Evolutionary conservation across 2,113 vertebrate species (phyloP).

Genomic region (Montifringilla adamsi): DNA sequence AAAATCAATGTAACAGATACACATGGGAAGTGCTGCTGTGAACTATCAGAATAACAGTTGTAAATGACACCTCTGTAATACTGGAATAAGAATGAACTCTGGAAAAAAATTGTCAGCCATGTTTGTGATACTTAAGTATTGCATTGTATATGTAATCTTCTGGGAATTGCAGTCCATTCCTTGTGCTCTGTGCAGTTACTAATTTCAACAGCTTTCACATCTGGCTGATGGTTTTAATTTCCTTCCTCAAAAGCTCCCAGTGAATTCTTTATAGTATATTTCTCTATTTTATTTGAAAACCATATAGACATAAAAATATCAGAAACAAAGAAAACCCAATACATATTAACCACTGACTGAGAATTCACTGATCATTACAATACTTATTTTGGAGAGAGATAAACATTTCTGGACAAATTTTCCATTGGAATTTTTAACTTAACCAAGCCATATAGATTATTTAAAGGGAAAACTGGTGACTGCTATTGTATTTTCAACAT

Average conservation of each 20-base stretch:
- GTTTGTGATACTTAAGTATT: background rate
- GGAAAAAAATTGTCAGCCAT: background rate
- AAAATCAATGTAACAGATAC: background rate
- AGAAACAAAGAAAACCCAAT: background rate
- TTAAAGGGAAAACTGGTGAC: background rate
- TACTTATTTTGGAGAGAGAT: background rate
- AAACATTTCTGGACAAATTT: background rate
- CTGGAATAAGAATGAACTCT: background rate
- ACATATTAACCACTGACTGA: background rate
- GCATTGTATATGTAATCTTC: background rate
- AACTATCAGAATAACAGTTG: background rate
- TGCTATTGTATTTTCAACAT: background rate
- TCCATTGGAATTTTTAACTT: background rate
- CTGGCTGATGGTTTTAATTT: background rate
- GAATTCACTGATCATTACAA: background rate
- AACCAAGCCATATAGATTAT: background rate
- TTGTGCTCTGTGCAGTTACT: background rate
- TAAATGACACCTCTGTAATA: background rate
- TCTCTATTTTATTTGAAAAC: background rate
- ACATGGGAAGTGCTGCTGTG: background rate
- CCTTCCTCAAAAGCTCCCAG: background rate
- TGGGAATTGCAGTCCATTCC: background rate
- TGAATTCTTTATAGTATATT: background rate
- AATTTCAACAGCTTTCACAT: background rate
- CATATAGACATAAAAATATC: background rate